phyloP scores from a whole-genome alignment of 1,140 invertebrate species.

The Pseudachorutes palmiensis region DNA sequence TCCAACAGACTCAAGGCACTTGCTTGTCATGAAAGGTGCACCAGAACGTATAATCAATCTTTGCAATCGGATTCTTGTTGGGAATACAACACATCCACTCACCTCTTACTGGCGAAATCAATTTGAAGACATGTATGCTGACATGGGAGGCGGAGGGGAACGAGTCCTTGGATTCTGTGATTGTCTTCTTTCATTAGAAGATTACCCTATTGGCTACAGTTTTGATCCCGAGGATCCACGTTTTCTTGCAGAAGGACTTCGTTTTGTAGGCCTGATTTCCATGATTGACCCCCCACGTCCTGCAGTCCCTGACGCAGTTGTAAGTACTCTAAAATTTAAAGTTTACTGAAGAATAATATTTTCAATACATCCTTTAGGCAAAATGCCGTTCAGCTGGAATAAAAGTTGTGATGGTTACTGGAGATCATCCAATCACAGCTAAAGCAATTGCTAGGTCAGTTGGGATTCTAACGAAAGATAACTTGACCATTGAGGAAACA shows the following conservation, averaged over 20 bases:
- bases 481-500: constrained; percentile 64
- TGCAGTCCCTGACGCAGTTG: constrained; percentile 47
- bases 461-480: constrained; percentile 58
- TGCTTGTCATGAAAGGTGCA: constrained; percentile 47
- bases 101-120: constrained; percentile 50
- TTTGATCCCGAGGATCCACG: constrained; percentile 45
- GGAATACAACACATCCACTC: constrained; percentile 46
- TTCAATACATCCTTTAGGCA: neutral
- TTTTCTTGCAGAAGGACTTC: constrained; percentile 42
- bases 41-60: constrained; percentile 58
- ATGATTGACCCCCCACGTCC: constrained; percentile 44
- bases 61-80: constrained; percentile 52
- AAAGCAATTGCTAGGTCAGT: constrained; percentile 64
- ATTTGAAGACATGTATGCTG: constrained; percentile 56
- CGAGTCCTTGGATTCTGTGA: constrained; percentile 49
- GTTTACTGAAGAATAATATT: neutral
- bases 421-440: constrained; percentile 73
- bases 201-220: constrained; percentile 43
- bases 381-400: constrained; percentile 38
- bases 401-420: constrained; percentile 56
- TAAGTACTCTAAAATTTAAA: constrained; percentile 27
- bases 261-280: constrained; percentile 46
- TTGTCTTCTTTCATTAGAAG: constrained; percentile 40
- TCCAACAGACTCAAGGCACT: constrained; percentile 27
- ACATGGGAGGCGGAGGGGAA: constrained; percentile 58